Percentiles rank a stretch among this genome's conserved stretches.
These are phyloP conservation scores for Rhagophthalmus giganteus DNA, from an alignment of 2,888 invertebrate genomes.

Conservation along the genomic window DNA sequence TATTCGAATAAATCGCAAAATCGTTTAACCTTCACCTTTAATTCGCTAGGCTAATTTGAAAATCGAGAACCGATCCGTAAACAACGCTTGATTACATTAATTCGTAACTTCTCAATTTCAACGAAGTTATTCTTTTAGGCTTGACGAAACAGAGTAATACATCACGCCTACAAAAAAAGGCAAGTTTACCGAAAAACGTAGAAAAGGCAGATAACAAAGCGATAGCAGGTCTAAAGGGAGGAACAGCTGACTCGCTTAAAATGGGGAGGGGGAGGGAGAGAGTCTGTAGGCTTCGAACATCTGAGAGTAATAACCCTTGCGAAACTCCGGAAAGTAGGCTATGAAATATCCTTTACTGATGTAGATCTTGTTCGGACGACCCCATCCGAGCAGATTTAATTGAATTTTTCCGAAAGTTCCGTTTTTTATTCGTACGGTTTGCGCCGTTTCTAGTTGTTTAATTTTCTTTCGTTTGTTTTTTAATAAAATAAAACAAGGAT, in stretches of 20 bases:
- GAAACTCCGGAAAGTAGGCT: constrained; percentile 19
- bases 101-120: constrained; percentile 20
- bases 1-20: too few species aligned
- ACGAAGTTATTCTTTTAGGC: constrained; percentile 15
- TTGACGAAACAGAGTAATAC: constrained; percentile 22
- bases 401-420: constrained; percentile 18
- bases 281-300: constrained; percentile 21
- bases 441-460: too few species aligned
- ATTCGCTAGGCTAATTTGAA: too few species aligned
- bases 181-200: constrained; percentile 17
- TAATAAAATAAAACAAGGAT: too few species aligned
- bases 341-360: constrained; percentile 24
- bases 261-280: too few species aligned
- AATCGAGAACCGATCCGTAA: constrained; percentile 12
- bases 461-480: too few species aligned
- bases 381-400: constrained; percentile 20
- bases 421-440: too few species aligned
- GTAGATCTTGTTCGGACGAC: constrained; percentile 17
- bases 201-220: constrained; percentile 26
- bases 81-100: constrained; percentile 5
- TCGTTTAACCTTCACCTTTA: too few species aligned
- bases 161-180: constrained; percentile 19
- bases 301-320: constrained; percentile 29
- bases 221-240: constrained; percentile 20
- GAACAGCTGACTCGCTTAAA: constrained; percentile 27